A percentile compares a stretch with the other conserved stretches of the same genome.
Evolutionary conservation across 1,140 invertebrate genomes (phyloP).

Genomic region (Propsilocerus akamusi): DNA sequence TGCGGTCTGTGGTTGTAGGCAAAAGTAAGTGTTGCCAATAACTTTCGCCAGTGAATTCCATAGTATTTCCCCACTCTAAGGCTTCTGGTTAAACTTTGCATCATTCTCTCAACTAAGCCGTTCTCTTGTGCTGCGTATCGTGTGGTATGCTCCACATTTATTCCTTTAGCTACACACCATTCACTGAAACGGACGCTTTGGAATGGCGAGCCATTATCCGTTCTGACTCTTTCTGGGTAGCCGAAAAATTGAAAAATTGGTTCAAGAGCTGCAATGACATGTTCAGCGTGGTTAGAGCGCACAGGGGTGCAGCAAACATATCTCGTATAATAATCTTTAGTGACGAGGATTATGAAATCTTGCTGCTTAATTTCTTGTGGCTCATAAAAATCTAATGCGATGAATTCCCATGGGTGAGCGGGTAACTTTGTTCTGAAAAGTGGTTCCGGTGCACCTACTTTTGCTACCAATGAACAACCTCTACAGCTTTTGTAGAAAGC

Average conservation of each 20-base stretch:
- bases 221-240: constrained; percentile 9
- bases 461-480: constrained; percentile 15
- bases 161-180: not conserved
- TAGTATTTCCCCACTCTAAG: not conserved
- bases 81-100: not conserved
- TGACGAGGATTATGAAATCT: constrained; percentile 12
- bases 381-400: constrained; percentile 15
- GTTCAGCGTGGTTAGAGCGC: constrained; percentile 7
- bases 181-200: not conserved
- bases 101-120: not conserved
- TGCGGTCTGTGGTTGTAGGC: not conserved
- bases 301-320: constrained; percentile 9
- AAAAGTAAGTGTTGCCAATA: not conserved
- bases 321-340: constrained; percentile 9
- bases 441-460: constrained; percentile 9
- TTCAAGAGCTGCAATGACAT: constrained; percentile 10
- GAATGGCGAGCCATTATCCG: constrained; percentile 5
- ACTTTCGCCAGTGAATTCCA: not conserved
- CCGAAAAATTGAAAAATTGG: constrained; percentile 11
- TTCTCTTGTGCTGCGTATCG: not conserved
- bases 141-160: not conserved
- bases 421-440: constrained; percentile 16
- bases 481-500: constrained; percentile 18
- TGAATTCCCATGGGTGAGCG: constrained; percentile 14
- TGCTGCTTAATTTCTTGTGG: constrained; percentile 12